Base-by-base conservation (phyloP, 1,140 invertebrate genomes). In the Drosophila quadrilineata region DNA sequence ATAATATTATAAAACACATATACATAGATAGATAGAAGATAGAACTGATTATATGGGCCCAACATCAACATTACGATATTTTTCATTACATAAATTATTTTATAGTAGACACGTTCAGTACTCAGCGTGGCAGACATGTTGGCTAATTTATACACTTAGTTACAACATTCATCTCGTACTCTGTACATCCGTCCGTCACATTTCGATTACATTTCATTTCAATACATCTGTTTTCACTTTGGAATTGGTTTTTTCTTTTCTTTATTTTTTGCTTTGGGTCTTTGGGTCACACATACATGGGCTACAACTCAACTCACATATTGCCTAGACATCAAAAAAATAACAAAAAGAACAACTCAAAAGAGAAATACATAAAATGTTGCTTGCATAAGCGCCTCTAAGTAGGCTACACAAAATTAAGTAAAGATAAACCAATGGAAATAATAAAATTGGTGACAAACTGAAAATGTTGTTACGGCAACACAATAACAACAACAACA, bases 21-120 rank as follows among this genome's bases (percentile, higher is more conserved):
- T 66, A 74, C 67, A 64, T 19, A 56, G 50, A 68, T 26, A 62
- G 48, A 68, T 8, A 45, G 28, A 43, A 50, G 40, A 77, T 85
- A 79, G n/a, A n/a, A n/a, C n/a, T n/a, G n/a, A n/a, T n/a, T n/a
- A 62, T 75, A 75, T 75, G 82, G 87, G 87, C 87, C 87, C 87
- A 88, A 88, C 87, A 88, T 88, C 87, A 88, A 88, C 87, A 88
- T 88, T 88, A 88, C 87, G 87, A 88, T 88, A 88, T 88, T 88
- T 88, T 88, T 88, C 87, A 88, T 88, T 88, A 88, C 87, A 88
- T 88, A 88, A 88, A 88, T 87, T 88, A 87, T 84, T 88, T 88
- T 88, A 88, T 88, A 88, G 85, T 88, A 88, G 85, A 88, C 74
- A 82, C 73, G 71, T 85, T 80, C 69, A 82, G 79, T 85, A 84